Evolutionary conservation across 2,797 vertebrate genomes (phyloP).

Genomic region (Balearica regulorum): DNA sequence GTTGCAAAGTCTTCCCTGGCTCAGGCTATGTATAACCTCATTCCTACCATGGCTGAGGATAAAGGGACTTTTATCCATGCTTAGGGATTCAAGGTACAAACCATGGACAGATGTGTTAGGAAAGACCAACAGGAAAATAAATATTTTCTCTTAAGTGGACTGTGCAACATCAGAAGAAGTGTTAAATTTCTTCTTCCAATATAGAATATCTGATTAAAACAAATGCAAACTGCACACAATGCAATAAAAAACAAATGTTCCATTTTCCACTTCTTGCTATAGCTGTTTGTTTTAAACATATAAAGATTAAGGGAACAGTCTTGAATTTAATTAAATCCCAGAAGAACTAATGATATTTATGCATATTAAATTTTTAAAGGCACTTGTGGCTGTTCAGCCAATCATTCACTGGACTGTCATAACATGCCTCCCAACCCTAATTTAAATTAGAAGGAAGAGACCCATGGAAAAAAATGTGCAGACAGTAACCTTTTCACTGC

Average conservation of each 20-base stretch:
- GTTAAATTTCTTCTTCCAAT: conserved; percentile 6
- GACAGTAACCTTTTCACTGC: conserved; percentile 38
- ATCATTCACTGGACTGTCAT: conserved; percentile 48
- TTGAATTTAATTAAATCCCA: conserved; percentile 35
- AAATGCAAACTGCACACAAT: neutral
- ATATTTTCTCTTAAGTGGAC: neutral
- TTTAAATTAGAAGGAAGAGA: conserved; percentile 55
- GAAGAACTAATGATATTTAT: conserved; percentile 30
- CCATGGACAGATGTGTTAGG: neutral
- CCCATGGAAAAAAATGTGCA: neutral
- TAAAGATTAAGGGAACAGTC: conserved; percentile 55
- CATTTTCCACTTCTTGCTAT: conserved; percentile 20
- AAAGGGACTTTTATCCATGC: neutral
- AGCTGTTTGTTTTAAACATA: conserved; percentile 61
- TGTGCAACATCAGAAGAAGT: neutral
- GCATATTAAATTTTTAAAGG: conserved; percentile 65
- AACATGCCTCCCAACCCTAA: conserved; percentile 55
- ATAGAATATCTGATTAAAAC: conserved; percentile 34
- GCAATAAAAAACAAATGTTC: conserved; percentile 44
- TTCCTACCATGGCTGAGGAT: neutral
- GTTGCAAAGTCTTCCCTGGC: neutral
- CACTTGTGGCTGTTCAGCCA: conserved; percentile 31
- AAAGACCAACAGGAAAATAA: neutral
- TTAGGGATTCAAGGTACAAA: neutral
- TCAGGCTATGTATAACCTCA: neutral